A percentile compares a stretch with the other conserved stretches of the same genome.
phyloP scores from a whole-genome alignment of 2,797 vertebrate species.

The Hyperoplus immaculatus region DNA sequence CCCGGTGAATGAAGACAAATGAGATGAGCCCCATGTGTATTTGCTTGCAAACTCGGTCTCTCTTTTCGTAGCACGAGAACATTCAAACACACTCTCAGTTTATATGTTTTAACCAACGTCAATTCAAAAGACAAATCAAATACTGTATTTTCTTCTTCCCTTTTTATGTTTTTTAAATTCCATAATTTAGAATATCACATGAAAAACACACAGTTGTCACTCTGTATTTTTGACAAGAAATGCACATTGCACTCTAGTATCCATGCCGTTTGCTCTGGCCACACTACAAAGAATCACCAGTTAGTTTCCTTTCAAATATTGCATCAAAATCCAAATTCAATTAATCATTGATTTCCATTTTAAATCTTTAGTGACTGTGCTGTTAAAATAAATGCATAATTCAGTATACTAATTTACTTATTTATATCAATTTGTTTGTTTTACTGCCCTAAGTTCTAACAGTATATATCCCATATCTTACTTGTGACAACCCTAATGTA shows the following conservation, averaged over 20 bases:
- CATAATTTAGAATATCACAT: constrained; percentile 3
- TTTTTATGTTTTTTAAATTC: not conserved
- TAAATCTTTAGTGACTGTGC: not conserved
- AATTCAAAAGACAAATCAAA: constrained; percentile 12
- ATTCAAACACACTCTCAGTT: constrained; percentile 5
- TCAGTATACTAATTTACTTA: not conserved
- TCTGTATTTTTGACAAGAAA: not conserved
- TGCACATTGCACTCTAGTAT: not conserved
- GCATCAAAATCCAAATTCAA: not conserved
- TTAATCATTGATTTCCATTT: constrained; percentile 16
- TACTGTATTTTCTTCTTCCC: not conserved
- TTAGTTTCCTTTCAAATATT: constrained; percentile 2
- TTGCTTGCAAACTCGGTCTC: constrained; percentile 9
- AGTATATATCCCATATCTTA: not conserved
- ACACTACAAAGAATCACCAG: not conserved
- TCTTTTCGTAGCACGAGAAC: constrained; percentile 23
- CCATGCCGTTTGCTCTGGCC: not conserved
- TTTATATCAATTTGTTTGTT: constrained; percentile 1
- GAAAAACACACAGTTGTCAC: not conserved
- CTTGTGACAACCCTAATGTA: not conserved
- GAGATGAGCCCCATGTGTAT: constrained; percentile 23
- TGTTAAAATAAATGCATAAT: not conserved
- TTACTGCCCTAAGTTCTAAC: not conserved
- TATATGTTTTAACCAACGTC: constrained; percentile 1
- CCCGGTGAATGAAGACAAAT: constrained; percentile 49